Conservation (phyloP, 2,797 vertebrate genomes). For the Chanos chanos region DNA sequence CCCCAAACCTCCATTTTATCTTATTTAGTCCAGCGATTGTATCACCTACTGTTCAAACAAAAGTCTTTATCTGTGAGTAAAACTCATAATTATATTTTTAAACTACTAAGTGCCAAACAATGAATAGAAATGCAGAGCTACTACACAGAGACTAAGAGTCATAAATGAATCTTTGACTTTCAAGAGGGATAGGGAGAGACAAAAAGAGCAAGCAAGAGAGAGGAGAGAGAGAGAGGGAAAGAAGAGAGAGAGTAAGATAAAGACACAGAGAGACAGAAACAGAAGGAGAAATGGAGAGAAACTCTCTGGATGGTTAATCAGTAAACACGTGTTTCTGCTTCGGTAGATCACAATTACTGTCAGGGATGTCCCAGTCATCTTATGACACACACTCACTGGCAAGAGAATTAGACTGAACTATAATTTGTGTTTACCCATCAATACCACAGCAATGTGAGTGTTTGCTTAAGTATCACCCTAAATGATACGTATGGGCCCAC, state of each 20-base stretch:
- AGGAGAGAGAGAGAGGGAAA: no score
- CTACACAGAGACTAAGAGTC: no score
- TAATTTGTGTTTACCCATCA: constrained; percentile 23
- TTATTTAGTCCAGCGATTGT: no score
- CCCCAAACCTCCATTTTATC: no score
- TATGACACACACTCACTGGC: background rate
- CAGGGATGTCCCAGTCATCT: constrained; percentile 5
- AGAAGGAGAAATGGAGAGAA: background rate
- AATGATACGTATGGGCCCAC: constrained; percentile 21
- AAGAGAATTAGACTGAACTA: constrained; percentile 21
- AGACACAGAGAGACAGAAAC: constrained; percentile 11
- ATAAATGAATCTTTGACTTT: no score
- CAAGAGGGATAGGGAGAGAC: no score
- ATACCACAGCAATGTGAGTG: constrained; percentile 18
- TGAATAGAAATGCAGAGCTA: no score
- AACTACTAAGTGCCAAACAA: no score
- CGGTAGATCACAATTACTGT: constrained; percentile 35
- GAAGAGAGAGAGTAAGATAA: background rate
- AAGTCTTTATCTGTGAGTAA: no score
- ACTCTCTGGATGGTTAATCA: constrained; percentile 27
- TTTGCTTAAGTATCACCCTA: constrained; percentile 32
- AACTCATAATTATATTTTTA: no score
- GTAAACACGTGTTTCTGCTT: constrained; percentile 31
- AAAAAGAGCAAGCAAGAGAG: no score
- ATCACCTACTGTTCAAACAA: no score